Evolutionary conservation across 2,888 invertebrate species (phyloP), one percentile per base, ranked within the genome.

Genomic region (Pseudococcus viburni): DNA sequence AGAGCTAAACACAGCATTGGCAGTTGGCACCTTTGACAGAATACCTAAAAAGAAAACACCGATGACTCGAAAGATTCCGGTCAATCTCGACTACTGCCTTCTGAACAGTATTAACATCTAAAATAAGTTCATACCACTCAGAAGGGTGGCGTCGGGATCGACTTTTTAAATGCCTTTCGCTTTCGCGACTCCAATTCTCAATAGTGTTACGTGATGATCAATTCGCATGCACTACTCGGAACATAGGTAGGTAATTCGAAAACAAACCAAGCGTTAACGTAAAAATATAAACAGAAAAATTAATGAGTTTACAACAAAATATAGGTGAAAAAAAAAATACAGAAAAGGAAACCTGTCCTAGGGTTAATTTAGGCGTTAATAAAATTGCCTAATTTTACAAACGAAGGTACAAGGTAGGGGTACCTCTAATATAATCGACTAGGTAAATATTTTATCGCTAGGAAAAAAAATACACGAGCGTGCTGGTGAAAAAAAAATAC

Each of bases 41-140:
- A 46, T 33, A 33, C 26, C 26, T 46, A 46, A 46, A 83, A 83
- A 26, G 1, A 19, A 55, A 59, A n/a, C 19, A 15, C 19, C 55
- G 55, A 55, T 51, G 42, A 46, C 42, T 42, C 12, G 19, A 83
- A 83, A 83, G 11, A 83, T 83, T 46, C 46, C n/a, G 83, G 80
- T 80, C 83, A 42, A 55, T n/a, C 80, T 26, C 88, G 84, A 84
- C 88, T 88, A 88, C 83, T 80, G 88, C 88, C 88, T 88, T 88
- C 88, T 88, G 88, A 88, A 88, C 88, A 88, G 88, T 88, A 88
- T 88, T 88, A 88, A 88, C 88, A 88, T 84, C 26, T 33, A 84
- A 88, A 84, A 88, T 80, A 51, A 88, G 88, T 83, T 88, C 59
- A 88, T 88, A 88, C 88, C 84, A 88, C 84, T 73, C 88, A 88